A percentile compares a stretch with the other conserved stretches of the same genome.
Evolutionary conservation across 2,797 vertebrate genomes (phyloP).

Genomic region (Pangasius djambal): DNA sequence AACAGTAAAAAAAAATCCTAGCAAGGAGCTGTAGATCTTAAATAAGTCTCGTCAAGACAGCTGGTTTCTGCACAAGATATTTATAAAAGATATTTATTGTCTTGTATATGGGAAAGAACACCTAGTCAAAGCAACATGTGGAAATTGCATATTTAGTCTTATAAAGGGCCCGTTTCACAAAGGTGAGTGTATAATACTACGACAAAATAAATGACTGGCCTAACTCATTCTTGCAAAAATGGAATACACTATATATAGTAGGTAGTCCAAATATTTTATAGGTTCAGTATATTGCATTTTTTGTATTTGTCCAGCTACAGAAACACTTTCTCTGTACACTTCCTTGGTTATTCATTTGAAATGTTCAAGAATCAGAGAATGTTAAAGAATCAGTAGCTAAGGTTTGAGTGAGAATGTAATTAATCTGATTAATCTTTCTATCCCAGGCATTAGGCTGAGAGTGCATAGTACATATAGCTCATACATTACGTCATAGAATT

Average conservation of each 20-base stretch:
- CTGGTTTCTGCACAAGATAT: slow-evolving; percentile 1
- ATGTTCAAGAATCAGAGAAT: no score
- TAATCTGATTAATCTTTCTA: neutral
- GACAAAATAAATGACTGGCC: neutral
- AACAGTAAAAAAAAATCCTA: neutral
- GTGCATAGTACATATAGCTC: neutral
- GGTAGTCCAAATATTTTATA: neutral
- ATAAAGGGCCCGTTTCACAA: neutral
- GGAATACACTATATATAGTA: neutral
- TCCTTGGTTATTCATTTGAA: neutral
- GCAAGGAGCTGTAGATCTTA: neutral
- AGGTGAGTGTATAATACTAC: neutral
- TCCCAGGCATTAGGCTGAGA: neutral
- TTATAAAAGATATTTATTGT: neutral
- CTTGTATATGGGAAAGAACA: slow-evolving; percentile 1
- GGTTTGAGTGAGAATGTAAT: neutral
- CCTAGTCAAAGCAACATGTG: neutral
- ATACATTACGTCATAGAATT: neutral
- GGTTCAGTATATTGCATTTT: neutral
- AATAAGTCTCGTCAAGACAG: neutral
- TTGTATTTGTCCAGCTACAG: neutral
- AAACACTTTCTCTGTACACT: neutral
- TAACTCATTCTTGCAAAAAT: neutral
- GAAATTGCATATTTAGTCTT: neutral
- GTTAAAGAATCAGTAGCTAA: neutral